phyloP scores from a whole-genome alignment of 2,113 vertebrate species.

The Centropus unirufus region DNA sequence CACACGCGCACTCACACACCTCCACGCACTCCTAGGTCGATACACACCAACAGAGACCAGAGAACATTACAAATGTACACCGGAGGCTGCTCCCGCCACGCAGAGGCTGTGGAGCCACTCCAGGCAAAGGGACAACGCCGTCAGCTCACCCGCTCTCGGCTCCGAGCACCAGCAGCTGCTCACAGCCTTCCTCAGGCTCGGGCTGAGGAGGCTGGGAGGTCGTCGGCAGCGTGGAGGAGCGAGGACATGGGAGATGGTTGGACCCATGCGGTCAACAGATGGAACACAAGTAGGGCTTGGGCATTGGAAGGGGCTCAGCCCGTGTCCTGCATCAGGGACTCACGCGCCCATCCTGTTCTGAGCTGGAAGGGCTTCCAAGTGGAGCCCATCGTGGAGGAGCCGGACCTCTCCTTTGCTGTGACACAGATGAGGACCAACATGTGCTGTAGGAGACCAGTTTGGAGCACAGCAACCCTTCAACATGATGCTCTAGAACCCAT shows the following conservation, averaged over 20 bases:
- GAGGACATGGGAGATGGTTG: accelerated
- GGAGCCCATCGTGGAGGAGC: not conserved
- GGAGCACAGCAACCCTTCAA: not conserved
- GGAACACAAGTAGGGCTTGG: not conserved
- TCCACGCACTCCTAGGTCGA: conserved; percentile 4
- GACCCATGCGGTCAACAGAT: accelerated
- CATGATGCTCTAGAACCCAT: accelerated
- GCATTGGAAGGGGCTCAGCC: not conserved
- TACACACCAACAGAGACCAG: conserved; percentile 18
- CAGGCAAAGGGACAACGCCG: not conserved
- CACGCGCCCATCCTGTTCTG: accelerated
- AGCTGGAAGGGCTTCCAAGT: not conserved
- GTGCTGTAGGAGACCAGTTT: accelerated
- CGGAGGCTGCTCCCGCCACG: not conserved
- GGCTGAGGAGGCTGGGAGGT: not conserved
- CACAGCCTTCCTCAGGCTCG: not conserved
- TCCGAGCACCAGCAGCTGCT: not conserved
- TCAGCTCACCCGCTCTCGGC: not conserved
- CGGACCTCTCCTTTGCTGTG: accelerated
- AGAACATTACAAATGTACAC: not conserved
- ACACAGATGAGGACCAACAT: accelerated
- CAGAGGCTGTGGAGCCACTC: not conserved
- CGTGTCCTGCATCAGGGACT: accelerated
- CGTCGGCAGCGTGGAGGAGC: not conserved
- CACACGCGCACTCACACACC: not conserved